Conservation (phyloP, 2,113 vertebrate genomes). For the Petrocephalus zakoni region DNA sequence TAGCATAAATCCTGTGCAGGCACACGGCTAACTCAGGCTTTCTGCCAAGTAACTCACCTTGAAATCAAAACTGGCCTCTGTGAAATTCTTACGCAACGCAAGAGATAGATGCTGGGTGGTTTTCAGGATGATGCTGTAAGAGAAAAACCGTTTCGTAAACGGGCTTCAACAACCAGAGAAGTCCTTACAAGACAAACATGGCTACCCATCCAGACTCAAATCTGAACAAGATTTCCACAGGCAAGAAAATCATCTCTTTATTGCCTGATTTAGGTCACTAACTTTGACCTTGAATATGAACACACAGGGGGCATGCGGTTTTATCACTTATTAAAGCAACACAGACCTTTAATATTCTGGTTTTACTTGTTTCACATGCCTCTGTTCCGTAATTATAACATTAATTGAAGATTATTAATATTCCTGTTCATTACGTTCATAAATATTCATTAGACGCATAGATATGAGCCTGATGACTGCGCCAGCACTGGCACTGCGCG, state of each 20-base stretch:
- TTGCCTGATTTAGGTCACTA: neutral
- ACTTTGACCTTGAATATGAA: slow-evolving; percentile 3
- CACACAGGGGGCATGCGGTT: neutral
- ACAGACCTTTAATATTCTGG: neutral
- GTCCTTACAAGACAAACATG: neutral
- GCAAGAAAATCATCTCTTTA: neutral
- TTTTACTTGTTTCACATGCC: slow-evolving; percentile 4
- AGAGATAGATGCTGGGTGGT: slow-evolving; percentile 75
- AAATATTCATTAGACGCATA: neutral
- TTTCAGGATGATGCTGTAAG: slow-evolving; percentile 71
- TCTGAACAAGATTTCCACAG: neutral
- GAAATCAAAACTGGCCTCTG: slow-evolving; percentile 75
- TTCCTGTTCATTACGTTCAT: neutral
- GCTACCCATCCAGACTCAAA: neutral
- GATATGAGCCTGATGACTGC: neutral
- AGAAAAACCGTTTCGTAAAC: slow-evolving; percentile 25
- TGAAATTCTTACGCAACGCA: slow-evolving; percentile 77
- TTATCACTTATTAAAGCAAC: neutral
- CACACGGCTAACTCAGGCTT: neutral
- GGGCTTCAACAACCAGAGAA: neutral
- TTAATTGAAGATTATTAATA: neutral
- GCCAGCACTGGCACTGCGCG: neutral
- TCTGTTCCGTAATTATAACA: slow-evolving; percentile 1
- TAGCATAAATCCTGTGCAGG: neutral
- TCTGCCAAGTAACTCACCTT: slow-evolving; percentile 57